Evolutionary conservation across 2,888 invertebrate species (phyloP), one percentile per base, ranked within the genome.

Genomic region (Platycnemis pennipes): DNA sequence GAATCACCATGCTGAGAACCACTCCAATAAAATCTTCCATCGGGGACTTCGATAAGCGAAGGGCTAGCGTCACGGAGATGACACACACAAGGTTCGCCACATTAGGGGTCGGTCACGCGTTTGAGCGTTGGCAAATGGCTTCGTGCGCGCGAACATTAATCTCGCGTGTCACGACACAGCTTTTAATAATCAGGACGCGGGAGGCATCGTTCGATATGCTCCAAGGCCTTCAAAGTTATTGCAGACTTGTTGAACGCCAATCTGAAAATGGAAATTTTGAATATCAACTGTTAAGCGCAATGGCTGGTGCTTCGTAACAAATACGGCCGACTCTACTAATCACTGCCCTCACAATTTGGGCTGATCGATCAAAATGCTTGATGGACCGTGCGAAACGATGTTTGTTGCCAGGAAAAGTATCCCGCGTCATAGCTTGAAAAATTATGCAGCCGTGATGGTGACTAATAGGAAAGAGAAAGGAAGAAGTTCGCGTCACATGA

Each of bases 121-220:
- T 77, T 37, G 31, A 77, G 77, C 77, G 31, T 77, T 37, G 37
- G 77, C n/a, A 77, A 77, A 77, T 77, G 13, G 77, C 77, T 77
- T 37, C 77, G 31, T 37, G 13, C 77, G 77, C 77, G 31, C 7
- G 26, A 77, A 37, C 8, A 77, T 77, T 77, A 37, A 77, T 77
- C n/a, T 77, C 77, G 77, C 77, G 77, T 77, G 77, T 77, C 37
- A 77, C 77, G 77, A 77, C 77, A 77, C 37, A 26, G 77, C 31
- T 77, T 77, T 77, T 77, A 77, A 77, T 37, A 11, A 77, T 37
- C 77, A 77, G 77, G 77, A 77, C 31, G 37, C 11, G 77, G 22
- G 77, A 77, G 77, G 37, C 37, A 37, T 37, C 77, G 37, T 37
- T 77, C 77, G 11, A 77, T 77, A 37, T 16, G 77, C 13, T 31